Base-by-base conservation (phyloP, 2,113 vertebrate genomes). In the Podarcis muralis region DNA sequence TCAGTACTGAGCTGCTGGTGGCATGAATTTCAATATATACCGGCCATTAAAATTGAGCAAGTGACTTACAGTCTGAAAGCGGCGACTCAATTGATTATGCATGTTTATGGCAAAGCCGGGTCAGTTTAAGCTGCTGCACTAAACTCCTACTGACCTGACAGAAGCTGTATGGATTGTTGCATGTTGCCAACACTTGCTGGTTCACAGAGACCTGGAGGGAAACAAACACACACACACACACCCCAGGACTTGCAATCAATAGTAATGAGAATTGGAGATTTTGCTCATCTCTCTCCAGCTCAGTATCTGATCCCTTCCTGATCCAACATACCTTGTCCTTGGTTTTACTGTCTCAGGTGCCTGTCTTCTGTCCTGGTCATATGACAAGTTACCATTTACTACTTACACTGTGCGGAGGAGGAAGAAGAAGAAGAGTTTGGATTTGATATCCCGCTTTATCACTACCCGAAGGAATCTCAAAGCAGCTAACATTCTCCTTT, bases 61-160 rank as follows among this genome's bases (percentile, higher is more conserved):
- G 5, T 16, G 15, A 71, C 40, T 4, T 9, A 0, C 0, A 1
- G 75, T 16, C 79, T 40, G 2, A 87, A 71, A 87, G 16, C 78
- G 82, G 91, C 11, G 72, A 57, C 69, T 87, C 72, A 88, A 91
- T 71, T 9, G 91, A 91, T 22, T 66, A 92, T 65, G 87, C n/a
- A 23, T 11, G 88, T 92, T 83, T 30, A 30, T 76, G 72, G 87
- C 87, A n/a, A 15, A 2, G 4, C 0, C 0, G 0, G 93, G 83
- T 59, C 93, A 89, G 7, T 48, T 87, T 32, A 0, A 80, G 80
- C 84, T 37, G 1, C 30, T 3, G 87, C 74, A 9, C 7, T 53
- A 3, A 32, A 57, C 6, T 0, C 1, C 69, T 32, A 2, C 81
- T 0, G 66, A 22, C 77, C 32, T 27, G 13, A 78, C 89, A 68